These are phyloP conservation scores for Atethmia centrago DNA, from an alignment of 2,888 invertebrate genomes.

Conservation along the genomic window DNA sequence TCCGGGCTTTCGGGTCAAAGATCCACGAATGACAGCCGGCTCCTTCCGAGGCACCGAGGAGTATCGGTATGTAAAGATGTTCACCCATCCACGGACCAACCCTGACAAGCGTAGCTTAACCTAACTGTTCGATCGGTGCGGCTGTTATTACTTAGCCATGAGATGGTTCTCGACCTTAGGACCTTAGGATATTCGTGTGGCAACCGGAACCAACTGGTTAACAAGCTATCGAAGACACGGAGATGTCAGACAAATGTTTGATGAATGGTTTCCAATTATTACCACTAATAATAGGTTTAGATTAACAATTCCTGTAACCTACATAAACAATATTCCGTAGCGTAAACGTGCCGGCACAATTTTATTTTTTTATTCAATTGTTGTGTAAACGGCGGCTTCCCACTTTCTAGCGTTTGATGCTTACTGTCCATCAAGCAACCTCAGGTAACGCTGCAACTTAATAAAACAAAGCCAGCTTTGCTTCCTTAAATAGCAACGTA, in stretches of 20 bases:
- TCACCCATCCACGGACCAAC: too few species aligned
- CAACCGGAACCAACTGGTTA: not conserved
- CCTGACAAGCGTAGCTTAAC: too few species aligned
- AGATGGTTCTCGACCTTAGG: too few species aligned
- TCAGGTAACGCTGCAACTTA: slow-evolving; percentile 55
- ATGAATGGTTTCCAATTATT: slow-evolving; percentile 11
- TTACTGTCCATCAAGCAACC: slow-evolving; percentile 57
- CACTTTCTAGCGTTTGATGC: slow-evolving; percentile 69
- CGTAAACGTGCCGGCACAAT: too few species aligned
- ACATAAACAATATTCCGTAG: slow-evolving; percentile 47
- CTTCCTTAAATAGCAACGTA: slow-evolving; percentile 48
- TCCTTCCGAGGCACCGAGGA: too few species aligned
- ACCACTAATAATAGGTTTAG: slow-evolving; percentile 26
- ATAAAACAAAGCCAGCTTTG: slow-evolving; percentile 49
- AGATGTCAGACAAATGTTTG: not conserved
- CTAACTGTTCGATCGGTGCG: too few species aligned
- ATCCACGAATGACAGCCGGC: too few species aligned
- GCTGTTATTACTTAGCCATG: too few species aligned
- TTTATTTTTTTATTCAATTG: slow-evolving; percentile 69
- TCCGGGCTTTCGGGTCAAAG: too few species aligned
- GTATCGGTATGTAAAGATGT: too few species aligned
- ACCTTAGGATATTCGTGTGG: too few species aligned
- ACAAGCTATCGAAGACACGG: not conserved
- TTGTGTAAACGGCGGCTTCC: slow-evolving; percentile 70
- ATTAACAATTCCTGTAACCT: slow-evolving; percentile 38